Evolutionary conservation across 2,797 vertebrate species (phyloP), one percentile per base, ranked within the genome.

Genomic region (Sciurus carolinensis): DNA sequence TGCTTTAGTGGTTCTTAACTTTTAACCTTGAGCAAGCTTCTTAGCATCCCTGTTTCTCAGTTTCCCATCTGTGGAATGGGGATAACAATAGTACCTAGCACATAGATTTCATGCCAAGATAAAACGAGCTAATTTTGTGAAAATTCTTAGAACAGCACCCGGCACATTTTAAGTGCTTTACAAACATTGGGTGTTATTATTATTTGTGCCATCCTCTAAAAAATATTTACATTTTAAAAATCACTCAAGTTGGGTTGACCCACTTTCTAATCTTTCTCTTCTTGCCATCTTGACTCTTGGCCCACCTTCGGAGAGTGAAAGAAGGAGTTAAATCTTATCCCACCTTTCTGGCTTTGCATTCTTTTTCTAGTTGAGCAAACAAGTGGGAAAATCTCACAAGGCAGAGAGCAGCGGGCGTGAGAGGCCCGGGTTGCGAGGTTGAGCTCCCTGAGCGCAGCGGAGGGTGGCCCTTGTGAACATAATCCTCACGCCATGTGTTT

Each of bases 401-500:
- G 64, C 85, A 59, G 86, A 73, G 72, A 82, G 72, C 1, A 0
- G 62, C 69, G 72, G 47, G 44, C 0, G 6, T 39, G 84, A 76
- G 79, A 75, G 67, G 33, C 67, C 28, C 10, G 0, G 54, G 54
- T 82, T 81, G 47, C 79, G 20, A 36, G 52, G 59, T 76, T 39
- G 50, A 84, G 80, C 94, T 62, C 81, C 64, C 64, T 10, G 80
- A 85, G 77, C 62, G 84, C 67, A 72, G 50, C 33, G 0, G 83
- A 96, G 69, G 28, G 96, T 42, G n/a, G 75, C 90, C 76, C 5
- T 0, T 20, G 57, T 36, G 92, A 81, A 57, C 71, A 69, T 73
- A 76, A 96, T 85, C 66, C 86, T 59, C 39, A 79, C 36, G 13
- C 94, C 80, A 33, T 90, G 94, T 94, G 95, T 85, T 91, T 85